These are phyloP conservation scores for Cettia cetti DNA, from an alignment of 2,113 vertebrate genomes.

Conservation along the genomic window DNA sequence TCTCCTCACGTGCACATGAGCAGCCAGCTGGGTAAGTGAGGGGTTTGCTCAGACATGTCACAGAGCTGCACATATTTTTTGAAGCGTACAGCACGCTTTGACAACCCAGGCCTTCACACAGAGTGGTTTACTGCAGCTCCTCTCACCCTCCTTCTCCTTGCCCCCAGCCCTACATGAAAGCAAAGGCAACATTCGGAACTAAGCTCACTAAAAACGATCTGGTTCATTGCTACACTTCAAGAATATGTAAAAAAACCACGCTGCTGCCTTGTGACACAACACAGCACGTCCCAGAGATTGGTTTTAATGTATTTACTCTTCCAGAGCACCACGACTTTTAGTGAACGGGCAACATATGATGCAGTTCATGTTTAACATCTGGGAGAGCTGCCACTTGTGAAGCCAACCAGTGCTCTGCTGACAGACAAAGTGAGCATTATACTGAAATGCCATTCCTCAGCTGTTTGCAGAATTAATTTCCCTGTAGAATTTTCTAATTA, in stretches of 20 bases:
- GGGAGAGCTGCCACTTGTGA: constrained; percentile 74
- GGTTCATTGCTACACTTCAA: not conserved
- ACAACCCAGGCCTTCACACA: not conserved
- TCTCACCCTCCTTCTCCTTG: not conserved
- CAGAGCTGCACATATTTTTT: not conserved
- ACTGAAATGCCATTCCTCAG: constrained; percentile 78
- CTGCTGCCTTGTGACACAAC: not conserved
- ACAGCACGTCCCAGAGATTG: not conserved
- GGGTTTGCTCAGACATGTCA: not conserved
- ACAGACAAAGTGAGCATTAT: constrained; percentile 72
- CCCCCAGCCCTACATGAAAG: not conserved
- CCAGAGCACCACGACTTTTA: constrained; percentile 39
- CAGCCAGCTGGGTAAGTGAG: not conserved
- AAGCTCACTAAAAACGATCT: not conserved
- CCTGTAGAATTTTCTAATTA: constrained; percentile 72
- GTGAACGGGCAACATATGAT: not conserved
- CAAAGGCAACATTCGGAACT: not conserved
- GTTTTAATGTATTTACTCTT: not conserved
- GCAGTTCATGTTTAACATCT: constrained; percentile 80
- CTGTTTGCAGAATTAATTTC: constrained; percentile 79
- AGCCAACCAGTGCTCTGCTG: constrained; percentile 72
- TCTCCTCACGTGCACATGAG: fast-evolving
- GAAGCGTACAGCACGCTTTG: not conserved
- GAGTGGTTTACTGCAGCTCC: not conserved
- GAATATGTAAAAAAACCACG: not conserved